Conservation (phyloP, 2,888 invertebrate genomes). For the Crematogaster levior region DNA sequence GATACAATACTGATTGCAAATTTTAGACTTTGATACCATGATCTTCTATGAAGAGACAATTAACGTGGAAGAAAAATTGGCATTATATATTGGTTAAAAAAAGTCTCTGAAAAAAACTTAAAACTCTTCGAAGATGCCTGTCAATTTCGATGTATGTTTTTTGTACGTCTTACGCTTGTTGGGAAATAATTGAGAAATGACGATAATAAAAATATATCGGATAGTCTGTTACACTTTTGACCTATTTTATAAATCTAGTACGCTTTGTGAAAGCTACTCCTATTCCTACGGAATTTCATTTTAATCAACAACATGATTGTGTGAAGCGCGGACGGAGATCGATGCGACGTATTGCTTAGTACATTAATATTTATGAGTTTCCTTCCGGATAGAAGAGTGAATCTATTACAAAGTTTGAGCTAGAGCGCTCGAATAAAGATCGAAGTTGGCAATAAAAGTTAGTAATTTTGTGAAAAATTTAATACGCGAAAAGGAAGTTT, state of each 20-base stretch:
- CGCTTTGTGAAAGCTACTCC: background rate
- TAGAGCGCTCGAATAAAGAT: conserved; percentile 12
- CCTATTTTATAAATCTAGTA: background rate
- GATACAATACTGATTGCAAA: background rate
- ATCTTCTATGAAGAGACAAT: background rate
- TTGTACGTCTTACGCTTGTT: background rate
- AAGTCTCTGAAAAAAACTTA: background rate
- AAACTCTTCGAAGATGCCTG: background rate
- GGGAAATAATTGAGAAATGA: background rate
- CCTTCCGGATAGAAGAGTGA: conserved; percentile 26
- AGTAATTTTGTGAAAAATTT: background rate
- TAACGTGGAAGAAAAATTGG: background rate
- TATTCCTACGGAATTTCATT: conserved; percentile 26
- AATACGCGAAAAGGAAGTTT: background rate
- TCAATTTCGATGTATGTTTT: background rate
- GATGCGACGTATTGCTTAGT: conserved; percentile 49
- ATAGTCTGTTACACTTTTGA: background rate
- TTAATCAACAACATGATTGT: conserved; percentile 48
- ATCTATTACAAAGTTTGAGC: conserved; percentile 8
- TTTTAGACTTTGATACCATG: background rate
- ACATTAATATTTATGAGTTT: conserved; percentile 54
- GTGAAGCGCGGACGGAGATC: conserved; percentile 40
- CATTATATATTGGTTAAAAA: background rate
- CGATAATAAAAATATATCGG: background rate
- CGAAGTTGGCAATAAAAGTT: background rate